These are phyloP conservation scores for Ecliptopera silaceata DNA, from an alignment of 2,888 invertebrate genomes.

Conservation along the genomic window DNA sequence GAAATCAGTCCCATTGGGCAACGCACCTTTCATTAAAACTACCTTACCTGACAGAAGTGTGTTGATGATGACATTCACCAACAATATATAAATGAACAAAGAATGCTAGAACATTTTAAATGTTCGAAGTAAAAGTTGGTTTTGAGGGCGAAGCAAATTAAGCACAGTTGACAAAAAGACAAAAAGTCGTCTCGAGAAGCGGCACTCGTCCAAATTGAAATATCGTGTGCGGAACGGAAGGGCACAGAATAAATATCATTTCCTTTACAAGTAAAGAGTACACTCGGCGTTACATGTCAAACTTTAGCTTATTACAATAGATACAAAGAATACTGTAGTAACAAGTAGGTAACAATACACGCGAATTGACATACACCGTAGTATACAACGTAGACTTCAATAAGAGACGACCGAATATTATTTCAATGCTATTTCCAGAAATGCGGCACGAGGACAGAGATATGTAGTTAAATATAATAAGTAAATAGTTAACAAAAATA, in stretches of 20 bases:
- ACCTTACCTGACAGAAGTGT: too few species aligned
- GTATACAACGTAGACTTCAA: too few species aligned
- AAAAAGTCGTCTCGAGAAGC: slow-evolving; percentile 45
- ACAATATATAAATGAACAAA: background rate
- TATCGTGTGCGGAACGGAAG: slow-evolving; percentile 77
- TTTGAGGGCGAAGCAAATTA: slow-evolving; percentile 67
- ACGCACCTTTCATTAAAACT: too few species aligned
- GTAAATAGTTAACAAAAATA: too few species aligned
- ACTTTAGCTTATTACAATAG: background rate
- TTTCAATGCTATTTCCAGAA: too few species aligned
- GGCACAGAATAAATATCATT: slow-evolving; percentile 27
- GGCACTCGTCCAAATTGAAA: slow-evolving; percentile 61
- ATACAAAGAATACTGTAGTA: too few species aligned
- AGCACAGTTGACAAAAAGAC: slow-evolving; percentile 71
- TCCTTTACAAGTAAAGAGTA: slow-evolving; percentile 8
- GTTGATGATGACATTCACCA: background rate
- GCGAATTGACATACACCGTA: too few species aligned
- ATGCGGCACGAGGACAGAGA: too few species aligned
- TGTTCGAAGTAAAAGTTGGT: slow-evolving; percentile 45
- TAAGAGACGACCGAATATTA: too few species aligned
- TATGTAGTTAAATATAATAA: too few species aligned
- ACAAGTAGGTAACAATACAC: too few species aligned
- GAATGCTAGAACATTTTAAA: slow-evolving; percentile 6
- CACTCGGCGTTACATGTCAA: slow-evolving; percentile 1
- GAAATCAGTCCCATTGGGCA: too few species aligned